These are phyloP conservation scores for Plagodis pulveraria DNA, from an alignment of 2,888 invertebrate species.

Conservation along the genomic window DNA sequence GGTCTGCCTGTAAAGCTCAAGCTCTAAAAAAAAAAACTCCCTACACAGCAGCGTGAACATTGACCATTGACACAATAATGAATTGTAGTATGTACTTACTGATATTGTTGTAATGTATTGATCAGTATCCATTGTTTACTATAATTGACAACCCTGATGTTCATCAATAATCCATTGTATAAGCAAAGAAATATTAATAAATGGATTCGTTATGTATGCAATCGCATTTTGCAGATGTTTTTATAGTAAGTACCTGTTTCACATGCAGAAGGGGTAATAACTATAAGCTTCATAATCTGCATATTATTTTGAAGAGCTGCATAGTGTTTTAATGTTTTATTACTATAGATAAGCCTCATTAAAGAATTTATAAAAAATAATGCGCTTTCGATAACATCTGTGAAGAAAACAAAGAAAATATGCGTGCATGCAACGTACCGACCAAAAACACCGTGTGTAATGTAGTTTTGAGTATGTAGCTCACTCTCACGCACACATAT, in stretches of 20 bases:
- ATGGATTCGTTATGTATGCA: conserved; percentile 59
- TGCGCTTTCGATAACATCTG: conserved; percentile 58
- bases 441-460: conserved; percentile 35
- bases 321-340: conserved; percentile 27
- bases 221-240: conserved; percentile 56
- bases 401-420: conserved; percentile 56
- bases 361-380: conserved; percentile 30
- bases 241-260: conserved; percentile 35
- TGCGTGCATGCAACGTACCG: conserved; percentile 59
- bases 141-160: conserved; percentile 28
- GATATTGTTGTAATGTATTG: too few species aligned
- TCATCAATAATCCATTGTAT: conserved; percentile 72
- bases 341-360: conserved; percentile 25
- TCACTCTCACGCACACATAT: conserved; percentile 63
- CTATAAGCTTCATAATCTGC: conserved; percentile 27
- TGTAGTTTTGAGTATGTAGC: conserved; percentile 36
- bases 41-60: too few species aligned
- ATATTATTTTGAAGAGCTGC: conserved; percentile 28
- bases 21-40: too few species aligned
- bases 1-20: too few species aligned
- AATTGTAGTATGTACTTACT: too few species aligned
- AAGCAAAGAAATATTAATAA: conserved; percentile 74
- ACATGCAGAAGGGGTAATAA: conserved; percentile 13
- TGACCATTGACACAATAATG: too few species aligned
- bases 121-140: too few species aligned